Percentiles rank a stretch among this genome's conserved stretches.
These are phyloP conservation scores for Drosophila chauvacae DNA, from an alignment of 1,140 invertebrate species.

Conservation along the genomic window DNA sequence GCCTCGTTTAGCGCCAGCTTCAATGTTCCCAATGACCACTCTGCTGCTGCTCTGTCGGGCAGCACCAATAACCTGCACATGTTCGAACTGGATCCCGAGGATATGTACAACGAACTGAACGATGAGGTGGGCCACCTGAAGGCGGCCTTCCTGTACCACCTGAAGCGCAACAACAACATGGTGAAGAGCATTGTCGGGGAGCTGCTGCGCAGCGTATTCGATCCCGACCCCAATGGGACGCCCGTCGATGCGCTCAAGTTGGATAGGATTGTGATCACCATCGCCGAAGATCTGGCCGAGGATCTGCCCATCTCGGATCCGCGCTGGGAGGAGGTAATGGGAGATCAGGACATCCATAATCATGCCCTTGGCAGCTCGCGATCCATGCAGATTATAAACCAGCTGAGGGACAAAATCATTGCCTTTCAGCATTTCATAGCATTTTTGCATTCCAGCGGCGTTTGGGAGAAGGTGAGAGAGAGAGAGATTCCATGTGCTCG, in stretches of 20 bases:
- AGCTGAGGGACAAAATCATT: conserved; percentile 93
- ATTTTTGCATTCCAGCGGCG: conserved; percentile 90
- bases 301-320: conserved; percentile 95
- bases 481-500: conserved; percentile 73
- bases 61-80: conserved; percentile 87
- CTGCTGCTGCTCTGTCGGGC: conserved; percentile 9
- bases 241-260: conserved; percentile 65
- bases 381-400: conserved; percentile 92
- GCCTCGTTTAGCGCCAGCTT: conserved; percentile 43
- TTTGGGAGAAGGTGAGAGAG: conserved; percentile 89
- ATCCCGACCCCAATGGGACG: conserved; percentile 76
- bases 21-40: conserved; percentile 31
- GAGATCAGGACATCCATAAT: conserved; percentile 50
- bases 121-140: conserved; percentile 89
- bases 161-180: conserved; percentile 86
- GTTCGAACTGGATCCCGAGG: conserved; percentile 90
- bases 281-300: conserved; percentile 93
- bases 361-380: conserved; percentile 87
- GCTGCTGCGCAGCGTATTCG: conserved; percentile 87
- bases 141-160: conserved; percentile 91
- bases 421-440: conserved; percentile 90
- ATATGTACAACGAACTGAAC: conserved; percentile 88
- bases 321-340: conserved; percentile 87
- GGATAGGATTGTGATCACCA: conserved; percentile 87
- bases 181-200: conserved; percentile 88